These are phyloP conservation scores for Plusia festucae DNA, from an alignment of 2,888 invertebrate genomes.

Conservation along the genomic window DNA sequence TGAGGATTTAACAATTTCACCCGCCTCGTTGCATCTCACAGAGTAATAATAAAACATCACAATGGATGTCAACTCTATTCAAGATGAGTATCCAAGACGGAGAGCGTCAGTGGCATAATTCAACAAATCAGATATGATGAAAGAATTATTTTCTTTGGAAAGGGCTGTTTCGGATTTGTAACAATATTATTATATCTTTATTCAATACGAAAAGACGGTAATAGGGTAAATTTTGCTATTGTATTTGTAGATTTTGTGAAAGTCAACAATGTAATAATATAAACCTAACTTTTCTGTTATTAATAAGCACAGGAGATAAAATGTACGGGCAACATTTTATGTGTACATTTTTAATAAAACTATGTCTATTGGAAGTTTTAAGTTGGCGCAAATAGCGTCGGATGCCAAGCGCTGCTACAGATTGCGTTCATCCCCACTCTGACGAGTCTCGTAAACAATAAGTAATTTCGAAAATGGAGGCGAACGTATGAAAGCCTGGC, in stretches of 20 bases:
- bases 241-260: slow-evolving; percentile 33
- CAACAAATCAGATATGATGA: slow-evolving; percentile 80
- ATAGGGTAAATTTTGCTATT: slow-evolving; percentile 57
- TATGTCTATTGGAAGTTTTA: slow-evolving; percentile 46
- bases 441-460: slow-evolving; percentile 71
- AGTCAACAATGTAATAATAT: slow-evolving; percentile 39
- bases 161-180: slow-evolving; percentile 69
- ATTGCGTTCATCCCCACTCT: slow-evolving; percentile 62
- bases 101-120: slow-evolving; percentile 84
- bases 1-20: slow-evolving; percentile 86
- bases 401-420: slow-evolving; percentile 54
- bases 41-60: slow-evolving; percentile 87
- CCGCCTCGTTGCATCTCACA: slow-evolving; percentile 85
- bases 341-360: slow-evolving; percentile 42
- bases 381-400: slow-evolving; percentile 42
- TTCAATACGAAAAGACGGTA: slow-evolving; percentile 58
- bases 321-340: slow-evolving; percentile 24
- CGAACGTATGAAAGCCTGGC: slow-evolving; percentile 65
- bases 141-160: slow-evolving; percentile 75
- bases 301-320: slow-evolving; percentile 42
- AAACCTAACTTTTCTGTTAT: slow-evolving; percentile 29
- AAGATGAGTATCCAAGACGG: slow-evolving; percentile 84
- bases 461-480: slow-evolving; percentile 75
- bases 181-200: slow-evolving; percentile 65
- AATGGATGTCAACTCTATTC: slow-evolving; percentile 88